A percentile compares a stretch with the other conserved stretches of the same genome.
Conservation (phyloP, 2,797 vertebrate species). For the Chelon auratus region DNA sequence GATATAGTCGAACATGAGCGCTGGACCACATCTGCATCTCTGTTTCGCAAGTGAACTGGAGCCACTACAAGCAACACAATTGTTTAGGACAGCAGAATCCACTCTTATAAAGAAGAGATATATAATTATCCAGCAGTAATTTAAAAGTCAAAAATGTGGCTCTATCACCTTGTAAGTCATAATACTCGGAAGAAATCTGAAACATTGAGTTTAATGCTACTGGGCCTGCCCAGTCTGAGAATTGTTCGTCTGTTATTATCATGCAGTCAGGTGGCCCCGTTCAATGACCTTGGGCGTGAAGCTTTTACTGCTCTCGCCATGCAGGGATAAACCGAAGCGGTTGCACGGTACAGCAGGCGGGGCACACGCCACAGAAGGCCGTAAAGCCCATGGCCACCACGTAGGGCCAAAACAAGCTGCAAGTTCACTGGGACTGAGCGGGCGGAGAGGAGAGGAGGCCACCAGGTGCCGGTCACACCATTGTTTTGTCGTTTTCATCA, state of each 20-base stretch:
- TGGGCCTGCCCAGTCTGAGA: slow-evolving; percentile 38
- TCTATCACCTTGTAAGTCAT: background rate
- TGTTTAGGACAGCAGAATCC: background rate
- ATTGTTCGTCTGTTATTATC: slow-evolving; percentile 42
- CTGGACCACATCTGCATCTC: background rate
- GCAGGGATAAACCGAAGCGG: slow-evolving; percentile 45
- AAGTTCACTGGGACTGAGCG: slow-evolving; percentile 19
- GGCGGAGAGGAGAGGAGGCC: slow-evolving; percentile 35
- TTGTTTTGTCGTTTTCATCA: slow-evolving; percentile 70
- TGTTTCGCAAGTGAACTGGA: slow-evolving; percentile 2
- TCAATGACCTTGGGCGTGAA: slow-evolving; percentile 58
- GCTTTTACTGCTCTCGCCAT: slow-evolving; percentile 41
- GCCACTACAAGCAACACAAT: background rate
- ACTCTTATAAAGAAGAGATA: background rate
- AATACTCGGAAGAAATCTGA: slow-evolving; percentile 1
- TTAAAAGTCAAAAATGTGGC: background rate
- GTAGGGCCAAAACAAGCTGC: slow-evolving; percentile 65
- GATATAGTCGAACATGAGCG: background rate
- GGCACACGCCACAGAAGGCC: slow-evolving; percentile 60
- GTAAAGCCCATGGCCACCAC: slow-evolving; percentile 51
- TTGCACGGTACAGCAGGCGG: slow-evolving; percentile 60
- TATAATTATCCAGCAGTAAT: no score
- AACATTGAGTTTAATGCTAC: slow-evolving; percentile 11
- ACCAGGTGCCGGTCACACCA: slow-evolving; percentile 69
- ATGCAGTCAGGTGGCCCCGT: slow-evolving; percentile 55